Evolutionary conservation across 2,797 vertebrate genomes (phyloP), one percentile per base, ranked within the genome.

Genomic region (Dendrocincla tyrannina): DNA sequence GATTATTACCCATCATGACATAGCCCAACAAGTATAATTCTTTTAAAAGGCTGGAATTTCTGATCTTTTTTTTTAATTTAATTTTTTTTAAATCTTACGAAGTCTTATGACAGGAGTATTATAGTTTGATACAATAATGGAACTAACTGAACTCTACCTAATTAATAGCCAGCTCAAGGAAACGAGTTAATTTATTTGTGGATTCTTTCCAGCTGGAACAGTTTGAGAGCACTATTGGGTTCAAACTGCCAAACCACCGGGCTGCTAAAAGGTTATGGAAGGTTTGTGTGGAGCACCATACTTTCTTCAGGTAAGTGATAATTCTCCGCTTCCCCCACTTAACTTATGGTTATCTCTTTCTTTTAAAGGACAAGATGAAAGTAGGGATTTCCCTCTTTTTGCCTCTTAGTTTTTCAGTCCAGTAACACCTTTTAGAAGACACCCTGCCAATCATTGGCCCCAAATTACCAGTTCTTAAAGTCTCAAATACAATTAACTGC

Each of bases 241-340:
- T 99, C 97, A 99, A 99, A 96, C 98, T 99, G 80, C 99, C 99
- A 96, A 99, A 99, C 93, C 99, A 99, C 94, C 98, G 99, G 28
- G 98, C 99, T 47, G 99, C 99, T 49, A 99, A 99, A 97, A 98
- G 98, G 89, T 98, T 99, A 92, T 99, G 99, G 99, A 99, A 99
- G 94, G 99, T 99, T 89, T 99, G 99, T 28, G 99, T 99, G 97
- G 99, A 99, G 88, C 99, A 99, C 96, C 99, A 99, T 98, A 99
- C 99, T 91, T 99, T 99, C 97, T 99, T 99, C 98, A 99, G 99
- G 99, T 99, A 98, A 97, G 42, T 78, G 14, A 25, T 84, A 76
- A 64, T 76, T 88, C 39, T 92, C 41, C 69, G n/a, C 35, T 81
- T 94, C 42, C 13, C 11, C 15, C 3, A 3, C n/a, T 73, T 88